Percentiles rank a stretch among this genome's conserved stretches.
phyloP scores from a whole-genome alignment of 2,888 invertebrate species.

The Hirudinaria manillensis region DNA sequence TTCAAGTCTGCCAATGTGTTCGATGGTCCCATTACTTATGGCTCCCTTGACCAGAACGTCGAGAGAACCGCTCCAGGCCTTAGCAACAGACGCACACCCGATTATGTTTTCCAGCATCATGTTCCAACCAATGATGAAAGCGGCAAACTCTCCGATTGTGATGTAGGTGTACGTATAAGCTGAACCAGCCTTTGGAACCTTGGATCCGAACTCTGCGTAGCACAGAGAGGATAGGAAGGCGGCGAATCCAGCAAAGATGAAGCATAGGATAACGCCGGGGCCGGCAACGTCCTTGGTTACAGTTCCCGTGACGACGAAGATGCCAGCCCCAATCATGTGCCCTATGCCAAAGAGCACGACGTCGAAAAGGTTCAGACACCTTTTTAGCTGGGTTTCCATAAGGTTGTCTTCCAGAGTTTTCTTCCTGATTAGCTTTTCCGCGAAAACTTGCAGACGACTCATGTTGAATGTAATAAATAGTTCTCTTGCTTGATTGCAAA shows the following conservation, averaged over 20 bases:
- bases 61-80: conserved; percentile 55
- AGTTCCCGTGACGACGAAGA: conserved; percentile 93
- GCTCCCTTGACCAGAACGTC: conserved; percentile 46
- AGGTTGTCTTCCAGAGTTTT: conserved; percentile 40
- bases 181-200: conserved; percentile 51
- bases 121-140: conserved; percentile 49
- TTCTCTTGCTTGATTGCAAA: neutral
- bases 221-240: conserved; percentile 72
- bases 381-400: conserved; percentile 44
- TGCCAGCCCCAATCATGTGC: conserved; percentile 94
- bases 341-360: conserved; percentile 78
- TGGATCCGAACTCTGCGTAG: conserved; percentile 77
- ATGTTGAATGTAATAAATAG: neutral
- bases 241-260: conserved; percentile 74
- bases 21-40: conserved; percentile 42
- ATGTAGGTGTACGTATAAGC: conserved; percentile 54
- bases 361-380: conserved; percentile 77
- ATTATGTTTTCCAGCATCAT: conserved; percentile 42
- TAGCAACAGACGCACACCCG: conserved; percentile 45
- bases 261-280: conserved; percentile 75
- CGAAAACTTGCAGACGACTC: neutral
- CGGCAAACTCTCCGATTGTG: conserved; percentile 50
- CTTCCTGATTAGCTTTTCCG: conserved; percentile 31
- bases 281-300: conserved; percentile 81
- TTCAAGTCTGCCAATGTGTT: conserved; percentile 40